Percentiles rank a stretch among this genome's conserved stretches.
Conservation (phyloP, 2,888 invertebrate genomes). For the Nephrotoma guestfalica region DNA sequence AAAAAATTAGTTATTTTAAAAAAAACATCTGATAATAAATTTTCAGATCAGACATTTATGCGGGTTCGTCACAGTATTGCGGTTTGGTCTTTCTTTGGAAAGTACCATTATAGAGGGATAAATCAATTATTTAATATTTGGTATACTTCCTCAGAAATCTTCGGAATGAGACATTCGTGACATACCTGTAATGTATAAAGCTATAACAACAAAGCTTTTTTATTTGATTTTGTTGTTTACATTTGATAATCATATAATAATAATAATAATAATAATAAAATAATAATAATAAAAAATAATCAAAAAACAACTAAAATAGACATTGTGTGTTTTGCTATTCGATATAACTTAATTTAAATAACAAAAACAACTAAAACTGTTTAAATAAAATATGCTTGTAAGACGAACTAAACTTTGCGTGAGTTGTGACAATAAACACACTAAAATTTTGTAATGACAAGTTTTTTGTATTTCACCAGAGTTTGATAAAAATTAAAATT, state of each 20-base stretch:
- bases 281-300: background rate
- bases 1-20: too few species aligned
- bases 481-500: background rate
- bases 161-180: too few species aligned
- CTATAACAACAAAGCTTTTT: background rate
- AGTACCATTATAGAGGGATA: too few species aligned
- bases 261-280: background rate
- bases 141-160: too few species aligned
- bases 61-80: too few species aligned
- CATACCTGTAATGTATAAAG: background rate
- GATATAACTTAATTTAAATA: background rate
- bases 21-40: too few species aligned
- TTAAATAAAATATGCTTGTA: background rate
- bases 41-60: too few species aligned
- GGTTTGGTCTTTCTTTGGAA: too few species aligned
- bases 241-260: background rate
- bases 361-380: background rate
- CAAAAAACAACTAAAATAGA: background rate
- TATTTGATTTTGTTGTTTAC: background rate
- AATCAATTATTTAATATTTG: too few species aligned
- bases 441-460: background rate
- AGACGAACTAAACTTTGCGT: background rate
- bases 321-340: background rate
- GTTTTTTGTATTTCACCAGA: too few species aligned
- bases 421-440: background rate